Conservation (phyloP, 2,113 vertebrate species). For the Burhinus bistriatus region DNA sequence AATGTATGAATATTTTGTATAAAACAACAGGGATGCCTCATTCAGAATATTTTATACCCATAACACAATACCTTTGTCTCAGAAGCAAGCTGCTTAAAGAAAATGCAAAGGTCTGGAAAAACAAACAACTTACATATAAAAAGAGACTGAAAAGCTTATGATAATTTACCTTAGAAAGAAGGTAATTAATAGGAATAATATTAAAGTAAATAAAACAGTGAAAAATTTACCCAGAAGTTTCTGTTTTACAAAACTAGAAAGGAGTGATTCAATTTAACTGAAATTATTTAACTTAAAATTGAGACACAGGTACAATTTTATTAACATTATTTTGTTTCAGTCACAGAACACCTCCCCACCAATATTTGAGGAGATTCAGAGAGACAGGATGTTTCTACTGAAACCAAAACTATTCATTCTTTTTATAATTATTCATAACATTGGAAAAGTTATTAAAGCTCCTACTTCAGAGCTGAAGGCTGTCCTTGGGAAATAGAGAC, state of each 20-base stretch:
- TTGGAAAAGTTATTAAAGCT: neutral
- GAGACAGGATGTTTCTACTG: neutral
- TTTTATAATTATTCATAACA: neutral
- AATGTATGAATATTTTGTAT: neutral
- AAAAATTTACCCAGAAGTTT: neutral
- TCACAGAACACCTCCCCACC: neutral
- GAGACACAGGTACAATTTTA: neutral
- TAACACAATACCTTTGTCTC: neutral
- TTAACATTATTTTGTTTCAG: neutral
- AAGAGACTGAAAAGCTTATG: neutral
- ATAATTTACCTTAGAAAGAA: neutral
- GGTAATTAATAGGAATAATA: neutral
- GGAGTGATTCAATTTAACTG: neutral
- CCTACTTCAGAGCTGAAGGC: neutral
- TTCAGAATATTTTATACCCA: neutral
- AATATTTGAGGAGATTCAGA: neutral
- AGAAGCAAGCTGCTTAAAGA: neutral
- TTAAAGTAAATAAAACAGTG: neutral
- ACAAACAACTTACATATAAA: neutral
- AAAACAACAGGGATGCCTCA: neutral
- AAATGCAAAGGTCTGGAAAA: neutral
- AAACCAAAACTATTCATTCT: neutral
- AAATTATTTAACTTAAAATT: neutral
- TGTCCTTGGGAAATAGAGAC: neutral
- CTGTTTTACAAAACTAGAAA: neutral